Evolutionary conservation across 2,888 invertebrate genomes (phyloP).

Genomic region (Cepaea hortensis): DNA sequence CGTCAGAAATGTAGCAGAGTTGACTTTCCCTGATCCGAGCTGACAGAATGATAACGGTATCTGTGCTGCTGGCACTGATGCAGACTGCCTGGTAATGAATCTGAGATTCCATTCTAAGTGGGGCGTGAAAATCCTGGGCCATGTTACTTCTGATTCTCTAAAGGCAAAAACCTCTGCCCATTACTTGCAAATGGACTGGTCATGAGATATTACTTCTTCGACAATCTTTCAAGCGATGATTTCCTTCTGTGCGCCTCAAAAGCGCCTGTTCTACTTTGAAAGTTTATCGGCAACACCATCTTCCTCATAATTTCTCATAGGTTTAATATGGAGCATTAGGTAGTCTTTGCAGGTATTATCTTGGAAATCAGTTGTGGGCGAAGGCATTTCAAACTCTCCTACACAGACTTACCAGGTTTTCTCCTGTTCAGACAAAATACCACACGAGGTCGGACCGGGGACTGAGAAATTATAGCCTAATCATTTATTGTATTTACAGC

Average conservation of each 20-base stretch:
- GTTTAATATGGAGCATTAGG: too few species aligned
- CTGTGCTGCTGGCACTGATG: neutral
- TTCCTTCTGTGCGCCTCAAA: neutral
- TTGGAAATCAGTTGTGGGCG: too few species aligned
- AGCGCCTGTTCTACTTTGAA: too few species aligned
- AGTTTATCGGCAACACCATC: too few species aligned
- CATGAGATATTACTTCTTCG: slow-evolving; percentile 29
- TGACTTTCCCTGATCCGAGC: slow-evolving; percentile 10
- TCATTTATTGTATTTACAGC: too few species aligned
- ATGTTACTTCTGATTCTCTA: neutral
- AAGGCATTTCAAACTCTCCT: too few species aligned
- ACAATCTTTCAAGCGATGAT: neutral
- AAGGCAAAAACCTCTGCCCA: neutral
- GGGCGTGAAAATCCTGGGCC: slow-evolving; percentile 31
- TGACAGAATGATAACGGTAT: slow-evolving; percentile 36
- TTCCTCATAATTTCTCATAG: too few species aligned
- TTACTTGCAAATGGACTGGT: slow-evolving; percentile 28
- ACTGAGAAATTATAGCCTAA: too few species aligned
- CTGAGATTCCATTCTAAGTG: slow-evolving; percentile 21
- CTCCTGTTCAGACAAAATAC: too few species aligned
- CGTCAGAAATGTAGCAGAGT: slow-evolving; percentile 28
- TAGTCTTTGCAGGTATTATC: too few species aligned
- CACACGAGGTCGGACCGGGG: too few species aligned
- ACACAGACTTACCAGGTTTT: too few species aligned
- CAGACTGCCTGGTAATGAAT: slow-evolving; percentile 26